Base-by-base conservation (phyloP, 2,888 invertebrate species). In the Euzophera pinguis region DNA sequence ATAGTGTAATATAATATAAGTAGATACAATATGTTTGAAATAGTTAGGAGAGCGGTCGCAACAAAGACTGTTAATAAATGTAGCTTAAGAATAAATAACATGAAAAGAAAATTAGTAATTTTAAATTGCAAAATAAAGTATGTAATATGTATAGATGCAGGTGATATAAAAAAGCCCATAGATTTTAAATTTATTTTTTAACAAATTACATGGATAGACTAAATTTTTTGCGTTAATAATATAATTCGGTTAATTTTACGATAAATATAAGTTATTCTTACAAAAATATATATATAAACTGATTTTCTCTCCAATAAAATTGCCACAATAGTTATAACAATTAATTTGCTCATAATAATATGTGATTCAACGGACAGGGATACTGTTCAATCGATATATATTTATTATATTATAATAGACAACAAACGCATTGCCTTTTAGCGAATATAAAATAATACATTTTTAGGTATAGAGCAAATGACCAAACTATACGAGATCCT, bases 41-140 rank as follows among this genome's bases (percentile, higher is more conserved):
- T 38, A 48, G 48, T 22, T 38, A 48, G 48, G 37, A 47, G 38
- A 48, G 48, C 48, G 48, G 37, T 37, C 37, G 10, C 60, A 60
- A 57, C 60, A 60, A 57, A 60, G 60, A 60, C 60, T 60, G 60
- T 60, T 57, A 57, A 13, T 22, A 45, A 10, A 16, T 27, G 22
- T 27, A 27, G 13, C 27, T 43, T 43, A 43, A 43, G 42, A 27
- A 13, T 7, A 39, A 32, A 32, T 10, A 6, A 32, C 2, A 2
- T 32, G 3, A 39, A 16, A 16, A 16, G 9, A 39, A 39, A 39
- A 39, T 14, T 13, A 16, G 22, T 22, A 5, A 22, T 22, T 22
- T 22, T 22, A 22, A 2, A 22, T 3, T 22, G 9, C 39, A 16
- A 39, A 16, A 6, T 14, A 16, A 38, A 29, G 29, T 29, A 7